A percentile compares a stretch with the other conserved stretches of the same genome.
Conservation (phyloP, 2,888 invertebrate species). For the Allolobophora icterica region DNA sequence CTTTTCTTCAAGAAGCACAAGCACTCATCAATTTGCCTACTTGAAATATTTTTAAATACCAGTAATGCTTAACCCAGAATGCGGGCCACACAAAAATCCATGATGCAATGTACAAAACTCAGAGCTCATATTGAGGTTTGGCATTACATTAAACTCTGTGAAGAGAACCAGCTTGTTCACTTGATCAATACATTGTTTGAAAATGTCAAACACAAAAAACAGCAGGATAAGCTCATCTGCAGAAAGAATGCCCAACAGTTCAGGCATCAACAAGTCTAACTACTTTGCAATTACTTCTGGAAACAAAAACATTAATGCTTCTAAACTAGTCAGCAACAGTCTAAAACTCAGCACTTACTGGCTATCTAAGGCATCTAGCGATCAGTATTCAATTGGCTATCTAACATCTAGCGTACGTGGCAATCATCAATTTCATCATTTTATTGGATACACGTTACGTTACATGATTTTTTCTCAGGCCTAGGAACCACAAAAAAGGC, state of each 20-base stretch:
- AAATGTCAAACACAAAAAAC: neutral
- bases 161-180: neutral
- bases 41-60: no score
- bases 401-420: no score
- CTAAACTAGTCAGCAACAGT: neutral
- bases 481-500: neutral
- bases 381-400: no score
- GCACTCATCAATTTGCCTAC: no score
- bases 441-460: neutral
- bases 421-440: neutral
- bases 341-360: neutral
- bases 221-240: neutral
- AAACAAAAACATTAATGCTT: slow-evolving; percentile 2
- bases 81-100: neutral
- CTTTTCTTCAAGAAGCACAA: neutral
- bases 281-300: neutral
- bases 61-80: neutral
- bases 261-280: neutral
- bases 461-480: neutral
- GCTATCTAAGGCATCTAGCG: neutral
- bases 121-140: neutral
- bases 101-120: neutral
- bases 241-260: neutral
- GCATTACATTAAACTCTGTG: neutral
- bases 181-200: neutral